These are phyloP conservation scores for Erpornis zantholeuca DNA, from an alignment of 2,113 vertebrate genomes.

Conservation along the genomic window DNA sequence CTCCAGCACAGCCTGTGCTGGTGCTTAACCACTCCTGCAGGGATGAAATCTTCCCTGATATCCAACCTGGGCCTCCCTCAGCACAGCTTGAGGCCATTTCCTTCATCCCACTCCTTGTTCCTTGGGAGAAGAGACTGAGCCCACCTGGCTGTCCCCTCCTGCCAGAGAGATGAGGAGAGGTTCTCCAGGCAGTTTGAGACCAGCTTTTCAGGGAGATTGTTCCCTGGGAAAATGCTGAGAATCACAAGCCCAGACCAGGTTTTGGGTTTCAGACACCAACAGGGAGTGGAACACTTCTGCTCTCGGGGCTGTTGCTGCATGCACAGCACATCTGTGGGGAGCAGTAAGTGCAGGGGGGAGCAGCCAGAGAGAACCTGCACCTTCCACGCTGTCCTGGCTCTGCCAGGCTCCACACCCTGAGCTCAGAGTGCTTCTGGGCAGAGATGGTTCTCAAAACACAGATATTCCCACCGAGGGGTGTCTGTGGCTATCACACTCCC, in stretches of 20 bases:
- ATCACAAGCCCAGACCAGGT: rapidly evolving
- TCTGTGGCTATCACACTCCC: background rate
- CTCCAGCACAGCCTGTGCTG: background rate
- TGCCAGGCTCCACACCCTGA: rapidly evolving
- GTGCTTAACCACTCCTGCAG: background rate
- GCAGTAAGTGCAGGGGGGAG: rapidly evolving
- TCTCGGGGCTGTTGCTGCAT: rapidly evolving
- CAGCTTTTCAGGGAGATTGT: background rate
- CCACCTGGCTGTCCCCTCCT: background rate
- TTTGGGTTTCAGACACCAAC: background rate
- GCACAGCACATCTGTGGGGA: rapidly evolving
- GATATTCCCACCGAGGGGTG: background rate
- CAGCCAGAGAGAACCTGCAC: background rate
- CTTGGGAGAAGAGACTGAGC: background rate
- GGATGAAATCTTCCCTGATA: rapidly evolving
- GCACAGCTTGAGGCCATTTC: background rate
- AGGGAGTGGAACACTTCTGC: background rate
- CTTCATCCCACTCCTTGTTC: background rate
- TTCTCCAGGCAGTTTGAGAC: background rate
- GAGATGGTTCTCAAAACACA: background rate
- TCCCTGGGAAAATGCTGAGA: background rate
- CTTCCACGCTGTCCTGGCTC: background rate
- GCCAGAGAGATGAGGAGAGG: background rate
- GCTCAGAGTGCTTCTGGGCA: rapidly evolving
- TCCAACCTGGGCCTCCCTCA: background rate